Percentiles rank a stretch among this genome's conserved stretches.
phyloP scores from a whole-genome alignment of 2,113 vertebrate genomes.

The Seriola quinqueradiata region DNA sequence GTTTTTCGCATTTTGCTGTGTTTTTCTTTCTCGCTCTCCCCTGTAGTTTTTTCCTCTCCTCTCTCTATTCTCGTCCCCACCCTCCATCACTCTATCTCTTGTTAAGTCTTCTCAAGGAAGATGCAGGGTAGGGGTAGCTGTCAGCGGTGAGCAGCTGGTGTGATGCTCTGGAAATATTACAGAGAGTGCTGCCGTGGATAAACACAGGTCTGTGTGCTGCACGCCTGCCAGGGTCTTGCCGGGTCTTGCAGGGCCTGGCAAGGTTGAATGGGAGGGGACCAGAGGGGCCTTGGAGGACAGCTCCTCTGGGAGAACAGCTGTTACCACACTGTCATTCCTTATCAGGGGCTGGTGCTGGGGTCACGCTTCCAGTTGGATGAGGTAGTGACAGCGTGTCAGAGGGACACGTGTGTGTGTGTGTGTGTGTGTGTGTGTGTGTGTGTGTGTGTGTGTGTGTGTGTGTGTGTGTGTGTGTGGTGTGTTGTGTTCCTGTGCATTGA shows the following conservation, averaged over 20 bases:
- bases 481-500: background rate
- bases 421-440: background rate
- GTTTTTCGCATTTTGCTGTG: constrained; percentile 24
- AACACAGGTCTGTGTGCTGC: constrained; percentile 50
- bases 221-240: constrained; percentile 58
- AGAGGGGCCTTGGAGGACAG: constrained; percentile 43
- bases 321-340: constrained; percentile 50
- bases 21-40: constrained; percentile 8
- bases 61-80: constrained; percentile 30
- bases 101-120: constrained; percentile 59
- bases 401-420: background rate
- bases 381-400: constrained; percentile 20
- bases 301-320: constrained; percentile 68
- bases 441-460: background rate
- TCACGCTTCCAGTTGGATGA: constrained; percentile 41
- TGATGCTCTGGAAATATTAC: constrained; percentile 53
- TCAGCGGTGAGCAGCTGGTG: constrained; percentile 71
- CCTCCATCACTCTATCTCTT: constrained; percentile 40
- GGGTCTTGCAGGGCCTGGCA: constrained; percentile 55
- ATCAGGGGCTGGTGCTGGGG: constrained; percentile 39
- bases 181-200: constrained; percentile 49
- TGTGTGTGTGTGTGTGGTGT: background rate
- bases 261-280: constrained; percentile 36
- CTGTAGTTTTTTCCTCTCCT: background rate
- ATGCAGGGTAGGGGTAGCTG: constrained; percentile 58